These are phyloP conservation scores for Tortrix viridana DNA, from an alignment of 2,888 invertebrate species.

Conservation along the genomic window DNA sequence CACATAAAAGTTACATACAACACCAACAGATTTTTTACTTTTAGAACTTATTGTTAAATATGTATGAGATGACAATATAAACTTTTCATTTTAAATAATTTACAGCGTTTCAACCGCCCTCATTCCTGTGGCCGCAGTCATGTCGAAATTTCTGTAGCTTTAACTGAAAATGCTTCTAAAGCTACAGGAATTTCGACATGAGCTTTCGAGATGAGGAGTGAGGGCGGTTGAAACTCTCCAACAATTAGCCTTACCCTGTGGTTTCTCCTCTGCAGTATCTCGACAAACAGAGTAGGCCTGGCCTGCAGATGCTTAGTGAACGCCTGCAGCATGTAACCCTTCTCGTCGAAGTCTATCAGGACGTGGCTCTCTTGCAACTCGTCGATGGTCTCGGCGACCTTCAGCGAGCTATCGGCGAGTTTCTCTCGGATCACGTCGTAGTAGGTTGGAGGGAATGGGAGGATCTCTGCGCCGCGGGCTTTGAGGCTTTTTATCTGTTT, in stretches of 20 bases:
- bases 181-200: no score
- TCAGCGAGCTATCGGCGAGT: slow-evolving; percentile 89
- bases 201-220: no score
- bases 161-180: no score
- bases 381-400: slow-evolving; percentile 90
- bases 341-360: slow-evolving; percentile 97
- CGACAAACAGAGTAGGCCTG: slow-evolving; percentile 97
- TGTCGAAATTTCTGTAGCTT: no score
- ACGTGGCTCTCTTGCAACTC: slow-evolving; percentile 93
- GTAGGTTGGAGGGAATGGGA: slow-evolving; percentile 95
- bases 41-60: no score
- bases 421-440: slow-evolving; percentile 92
- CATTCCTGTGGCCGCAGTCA: no score
- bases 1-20: no score
- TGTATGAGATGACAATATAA: no score
- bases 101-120: no score
- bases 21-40: no score
- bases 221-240: no score
- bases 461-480: slow-evolving; percentile 93
- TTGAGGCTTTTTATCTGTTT: slow-evolving; percentile 87
- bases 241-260: slow-evolving; percentile 95
- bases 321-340: slow-evolving; percentile 98
- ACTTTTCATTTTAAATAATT: no score
- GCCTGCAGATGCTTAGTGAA: slow-evolving; percentile 98
- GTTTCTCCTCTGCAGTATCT: slow-evolving; percentile 97